phyloP scores from a whole-genome alignment of 2,888 invertebrate genomes.

The Melanotus villosus region DNA sequence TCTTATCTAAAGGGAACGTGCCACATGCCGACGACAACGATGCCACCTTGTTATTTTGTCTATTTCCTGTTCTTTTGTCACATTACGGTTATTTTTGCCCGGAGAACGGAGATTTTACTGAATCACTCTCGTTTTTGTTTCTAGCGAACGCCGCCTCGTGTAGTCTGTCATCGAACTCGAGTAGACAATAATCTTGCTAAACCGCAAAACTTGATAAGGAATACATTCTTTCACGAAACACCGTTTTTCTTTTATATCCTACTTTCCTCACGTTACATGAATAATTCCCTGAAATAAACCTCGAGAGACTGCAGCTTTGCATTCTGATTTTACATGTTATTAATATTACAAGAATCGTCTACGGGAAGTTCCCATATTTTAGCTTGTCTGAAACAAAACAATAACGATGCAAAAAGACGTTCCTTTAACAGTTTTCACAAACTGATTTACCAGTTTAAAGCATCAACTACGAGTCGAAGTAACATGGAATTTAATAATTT shows the following conservation, averaged over 20 bases:
- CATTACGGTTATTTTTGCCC: conserved; percentile 30
- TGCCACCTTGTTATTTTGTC: conserved; percentile 38
- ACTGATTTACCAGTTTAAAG: too few species aligned
- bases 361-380: too few species aligned
- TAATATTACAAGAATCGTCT: too few species aligned
- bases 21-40: not conserved
- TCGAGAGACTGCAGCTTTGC: not conserved
- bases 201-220: conserved; percentile 15
- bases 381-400: too few species aligned
- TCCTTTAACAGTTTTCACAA: too few species aligned
- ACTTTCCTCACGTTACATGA: conserved; percentile 4
- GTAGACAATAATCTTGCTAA: not conserved
- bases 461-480: too few species aligned
- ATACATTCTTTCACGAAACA: conserved; percentile 12
- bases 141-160: not conserved
- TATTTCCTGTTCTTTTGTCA: conserved; percentile 35
- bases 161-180: not conserved
- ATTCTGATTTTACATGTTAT: not conserved
- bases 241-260: not conserved
- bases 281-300: conserved; percentile 5
- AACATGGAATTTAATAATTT: too few species aligned
- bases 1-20: conserved; percentile 30
- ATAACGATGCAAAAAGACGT: too few species aligned
- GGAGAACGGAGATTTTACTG: conserved; percentile 21
- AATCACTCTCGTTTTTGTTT: conserved; percentile 24